phyloP scores from a whole-genome alignment of 2,113 vertebrate species.

The Macquaria ambigua region DNA sequence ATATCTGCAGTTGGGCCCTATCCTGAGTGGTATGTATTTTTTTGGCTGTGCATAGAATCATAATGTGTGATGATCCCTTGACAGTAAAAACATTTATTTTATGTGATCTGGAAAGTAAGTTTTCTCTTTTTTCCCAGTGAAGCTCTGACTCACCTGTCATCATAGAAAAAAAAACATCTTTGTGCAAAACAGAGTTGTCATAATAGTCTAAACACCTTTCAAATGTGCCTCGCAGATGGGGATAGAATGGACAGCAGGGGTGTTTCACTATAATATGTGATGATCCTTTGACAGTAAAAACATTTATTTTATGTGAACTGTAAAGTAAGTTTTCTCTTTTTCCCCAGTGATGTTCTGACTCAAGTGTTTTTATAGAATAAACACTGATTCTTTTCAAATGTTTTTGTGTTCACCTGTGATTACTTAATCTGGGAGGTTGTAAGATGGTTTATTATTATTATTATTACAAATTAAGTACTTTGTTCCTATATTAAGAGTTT shows the following conservation, averaged over 20 bases:
- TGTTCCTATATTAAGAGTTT: too few species aligned
- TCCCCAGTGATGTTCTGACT: background rate
- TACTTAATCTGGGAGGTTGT: background rate
- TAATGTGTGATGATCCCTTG: background rate
- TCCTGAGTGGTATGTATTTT: background rate
- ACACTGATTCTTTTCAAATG: background rate
- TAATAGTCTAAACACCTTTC: background rate
- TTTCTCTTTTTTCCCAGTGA: conserved; percentile 1
- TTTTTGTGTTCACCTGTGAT: background rate
- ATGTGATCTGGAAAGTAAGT: conserved; percentile 10
- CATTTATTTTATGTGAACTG: conserved; percentile 7
- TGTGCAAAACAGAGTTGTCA: background rate
- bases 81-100: conserved; percentile 6
- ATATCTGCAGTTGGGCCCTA: background rate
- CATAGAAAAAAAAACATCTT: background rate
- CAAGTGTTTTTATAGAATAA: background rate
- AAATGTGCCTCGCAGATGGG: background rate
- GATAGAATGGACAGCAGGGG: background rate
- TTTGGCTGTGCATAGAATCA: background rate
- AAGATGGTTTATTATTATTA: background rate
- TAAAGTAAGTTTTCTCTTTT: conserved; percentile 14
- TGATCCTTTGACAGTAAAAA: background rate
- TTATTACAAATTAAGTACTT: too few species aligned
- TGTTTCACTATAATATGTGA: background rate
- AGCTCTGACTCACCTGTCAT: conserved; percentile 4